phyloP scores from a whole-genome alignment of 1,140 invertebrate species.

The Harpegnathos saltator region DNA sequence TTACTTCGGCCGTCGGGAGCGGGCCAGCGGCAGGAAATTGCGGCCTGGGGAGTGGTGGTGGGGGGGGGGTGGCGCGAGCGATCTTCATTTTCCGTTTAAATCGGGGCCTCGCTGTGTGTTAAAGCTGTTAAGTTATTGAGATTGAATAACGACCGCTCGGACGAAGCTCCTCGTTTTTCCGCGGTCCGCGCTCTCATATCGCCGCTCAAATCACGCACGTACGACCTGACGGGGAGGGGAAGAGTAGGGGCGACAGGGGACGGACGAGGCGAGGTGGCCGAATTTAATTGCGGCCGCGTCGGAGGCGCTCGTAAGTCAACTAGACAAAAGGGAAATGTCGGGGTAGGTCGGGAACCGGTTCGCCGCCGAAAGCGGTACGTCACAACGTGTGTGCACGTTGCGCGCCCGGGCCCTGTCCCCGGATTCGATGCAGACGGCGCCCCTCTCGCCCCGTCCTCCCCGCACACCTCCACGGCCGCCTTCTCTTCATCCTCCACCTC shows the following conservation, averaged over 20 bases:
- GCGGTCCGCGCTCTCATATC: too few relatives aligned
- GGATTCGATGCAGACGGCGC: constrained; percentile 37
- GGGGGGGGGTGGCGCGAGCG: background rate
- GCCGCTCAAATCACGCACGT: too few relatives aligned
- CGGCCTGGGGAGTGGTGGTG: background rate
- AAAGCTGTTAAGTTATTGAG: background rate
- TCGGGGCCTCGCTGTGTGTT: too few relatives aligned
- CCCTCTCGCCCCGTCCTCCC: background rate
- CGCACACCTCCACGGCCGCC: background rate
- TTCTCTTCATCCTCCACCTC: background rate
- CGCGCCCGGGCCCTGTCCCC: constrained; percentile 11
- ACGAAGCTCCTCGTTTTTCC: too few relatives aligned
- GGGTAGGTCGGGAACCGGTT: constrained; percentile 58
- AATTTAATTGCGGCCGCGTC: constrained; percentile 55
- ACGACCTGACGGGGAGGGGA: too few relatives aligned
- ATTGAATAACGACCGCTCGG: background rate
- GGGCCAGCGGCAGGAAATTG: constrained; percentile 7
- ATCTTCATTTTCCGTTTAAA: too few relatives aligned
- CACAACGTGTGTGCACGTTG: constrained; percentile 15
- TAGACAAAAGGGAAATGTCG: constrained; percentile 58
- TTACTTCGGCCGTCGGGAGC: background rate
- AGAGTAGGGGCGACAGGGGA: too few relatives aligned
- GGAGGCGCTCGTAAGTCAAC: constrained; percentile 51
- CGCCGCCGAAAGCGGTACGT: background rate
- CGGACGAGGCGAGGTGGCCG: constrained; percentile 8